Conservation (phyloP, 1,140 invertebrate species). For the Cotesia vestalis region DNA sequence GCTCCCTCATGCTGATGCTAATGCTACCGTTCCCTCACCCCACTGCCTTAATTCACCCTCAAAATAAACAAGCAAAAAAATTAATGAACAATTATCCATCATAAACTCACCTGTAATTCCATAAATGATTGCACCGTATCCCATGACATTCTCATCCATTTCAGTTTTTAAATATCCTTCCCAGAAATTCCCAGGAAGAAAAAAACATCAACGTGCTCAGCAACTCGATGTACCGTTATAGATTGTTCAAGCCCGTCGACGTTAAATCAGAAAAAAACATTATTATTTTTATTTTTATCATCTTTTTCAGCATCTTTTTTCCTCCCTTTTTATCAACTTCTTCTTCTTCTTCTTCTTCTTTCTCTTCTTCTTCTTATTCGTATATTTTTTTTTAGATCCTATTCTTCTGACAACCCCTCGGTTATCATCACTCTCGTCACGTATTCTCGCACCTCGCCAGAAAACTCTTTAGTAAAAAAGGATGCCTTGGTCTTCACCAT, state of each 20-base stretch:
- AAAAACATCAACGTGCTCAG: background rate
- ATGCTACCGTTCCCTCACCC: too few species aligned
- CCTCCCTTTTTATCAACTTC: too few species aligned
- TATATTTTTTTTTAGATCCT: background rate
- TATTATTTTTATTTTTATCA: too few species aligned
- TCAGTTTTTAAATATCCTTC: background rate
- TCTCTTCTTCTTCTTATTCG: background rate
- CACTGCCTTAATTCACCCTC: too few species aligned
- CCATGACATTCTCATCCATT: background rate
- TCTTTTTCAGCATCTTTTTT: too few species aligned
- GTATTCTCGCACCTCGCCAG: conserved; percentile 1
- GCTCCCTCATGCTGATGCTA: too few species aligned
- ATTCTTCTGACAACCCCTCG: background rate
- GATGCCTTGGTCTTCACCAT: background rate
- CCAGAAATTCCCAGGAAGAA: background rate
- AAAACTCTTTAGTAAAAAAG: background rate
- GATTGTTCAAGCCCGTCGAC: too few species aligned
- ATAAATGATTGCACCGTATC: conserved; percentile 10
- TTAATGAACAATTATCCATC: background rate
- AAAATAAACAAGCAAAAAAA: background rate
- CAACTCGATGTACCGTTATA: too few species aligned
- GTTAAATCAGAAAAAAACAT: too few species aligned
- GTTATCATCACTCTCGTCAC: conserved; percentile 6
- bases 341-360: background rate
- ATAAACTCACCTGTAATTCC: conserved; percentile 9